Conservation (phyloP, 2,888 invertebrate species). For the Lottia gigantea region DNA sequence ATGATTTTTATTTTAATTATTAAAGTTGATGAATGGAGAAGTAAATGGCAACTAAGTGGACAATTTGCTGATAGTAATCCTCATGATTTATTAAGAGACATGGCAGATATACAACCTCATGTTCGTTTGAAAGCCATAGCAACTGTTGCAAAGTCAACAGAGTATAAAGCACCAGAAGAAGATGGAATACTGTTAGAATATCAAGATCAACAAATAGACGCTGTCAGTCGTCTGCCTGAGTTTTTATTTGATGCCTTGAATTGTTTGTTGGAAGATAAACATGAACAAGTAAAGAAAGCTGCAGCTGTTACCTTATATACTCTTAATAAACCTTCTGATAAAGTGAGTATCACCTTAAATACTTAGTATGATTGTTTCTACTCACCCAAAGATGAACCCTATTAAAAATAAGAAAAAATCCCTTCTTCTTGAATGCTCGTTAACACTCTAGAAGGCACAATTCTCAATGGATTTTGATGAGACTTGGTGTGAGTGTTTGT, state of each 20-base stretch:
- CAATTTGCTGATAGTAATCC: constrained; percentile 63
- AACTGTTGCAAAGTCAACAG: constrained; percentile 63
- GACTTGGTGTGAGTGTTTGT: too few species aligned
- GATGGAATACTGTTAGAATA: constrained; percentile 43
- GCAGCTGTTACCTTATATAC: constrained; percentile 64
- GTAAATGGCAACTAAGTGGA: constrained; percentile 64
- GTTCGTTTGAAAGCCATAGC: constrained; percentile 65
- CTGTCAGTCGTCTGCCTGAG: constrained; percentile 51
- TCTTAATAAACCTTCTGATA: constrained; percentile 54
- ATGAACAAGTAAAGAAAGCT: constrained; percentile 56
- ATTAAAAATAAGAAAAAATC: too few species aligned
- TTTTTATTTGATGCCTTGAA: constrained; percentile 63
- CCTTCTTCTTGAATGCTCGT: too few species aligned
- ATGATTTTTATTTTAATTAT: constrained; percentile 3
- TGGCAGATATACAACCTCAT: constrained; percentile 67
- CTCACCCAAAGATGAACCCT: too few species aligned
- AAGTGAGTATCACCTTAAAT: constrained; percentile 47
- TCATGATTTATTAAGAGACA: constrained; percentile 66
- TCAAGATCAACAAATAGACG: constrained; percentile 26
- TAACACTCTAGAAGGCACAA: too few species aligned
- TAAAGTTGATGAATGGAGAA: constrained; percentile 66
- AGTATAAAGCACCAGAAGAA: constrained; percentile 54
- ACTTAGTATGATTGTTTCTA: too few species aligned
- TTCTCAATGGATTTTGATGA: too few species aligned
- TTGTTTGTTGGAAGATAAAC: constrained; percentile 59